A percentile compares a stretch with the other conserved stretches of the same genome.
Conservation (phyloP, 2,888 invertebrate genomes). For the Branchipolynoe longqiensis region DNA sequence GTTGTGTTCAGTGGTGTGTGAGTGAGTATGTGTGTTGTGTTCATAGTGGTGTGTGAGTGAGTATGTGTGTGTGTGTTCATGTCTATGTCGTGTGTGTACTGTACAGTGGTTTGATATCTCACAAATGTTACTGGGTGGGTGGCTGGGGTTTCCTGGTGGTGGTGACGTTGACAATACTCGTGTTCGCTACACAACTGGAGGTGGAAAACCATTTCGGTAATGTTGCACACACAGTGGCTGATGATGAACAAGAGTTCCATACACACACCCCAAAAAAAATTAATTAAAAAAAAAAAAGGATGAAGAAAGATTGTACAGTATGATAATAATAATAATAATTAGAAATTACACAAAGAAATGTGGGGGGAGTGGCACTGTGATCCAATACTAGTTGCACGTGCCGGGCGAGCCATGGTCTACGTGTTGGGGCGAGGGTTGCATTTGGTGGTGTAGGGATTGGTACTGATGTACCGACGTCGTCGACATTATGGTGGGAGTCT, state of each 20-base stretch:
- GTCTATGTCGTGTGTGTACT: not conserved
- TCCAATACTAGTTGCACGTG: conserved; percentile 37
- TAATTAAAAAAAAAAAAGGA: too few species aligned
- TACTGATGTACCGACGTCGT: conserved; percentile 45
- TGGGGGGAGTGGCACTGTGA: not conserved
- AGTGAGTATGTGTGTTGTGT: too few species aligned
- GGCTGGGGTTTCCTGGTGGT: not conserved
- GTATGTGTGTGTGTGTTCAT: too few species aligned
- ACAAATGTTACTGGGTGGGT: conserved; percentile 23
- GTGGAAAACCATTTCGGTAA: too few species aligned
- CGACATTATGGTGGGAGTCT: conserved; percentile 47
- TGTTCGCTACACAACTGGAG: conserved; percentile 4
- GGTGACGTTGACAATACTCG: conserved; percentile 13
- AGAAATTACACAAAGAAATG: not conserved
- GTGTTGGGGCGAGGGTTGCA: conserved; percentile 31
- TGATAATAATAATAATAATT: conserved; percentile 25
- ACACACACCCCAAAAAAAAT: too few species aligned
- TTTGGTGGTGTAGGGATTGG: conserved; percentile 28
- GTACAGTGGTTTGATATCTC: conserved; percentile 27
- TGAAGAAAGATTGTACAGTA: too few species aligned
- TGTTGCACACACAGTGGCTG: too few species aligned
- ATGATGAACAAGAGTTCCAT: too few species aligned
- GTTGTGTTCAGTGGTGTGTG: too few species aligned
- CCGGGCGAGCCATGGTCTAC: conserved; percentile 48
- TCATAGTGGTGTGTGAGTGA: too few species aligned